Base-by-base conservation (phyloP, 2,888 invertebrate species). In the Muschampia plurimacula region DNA sequence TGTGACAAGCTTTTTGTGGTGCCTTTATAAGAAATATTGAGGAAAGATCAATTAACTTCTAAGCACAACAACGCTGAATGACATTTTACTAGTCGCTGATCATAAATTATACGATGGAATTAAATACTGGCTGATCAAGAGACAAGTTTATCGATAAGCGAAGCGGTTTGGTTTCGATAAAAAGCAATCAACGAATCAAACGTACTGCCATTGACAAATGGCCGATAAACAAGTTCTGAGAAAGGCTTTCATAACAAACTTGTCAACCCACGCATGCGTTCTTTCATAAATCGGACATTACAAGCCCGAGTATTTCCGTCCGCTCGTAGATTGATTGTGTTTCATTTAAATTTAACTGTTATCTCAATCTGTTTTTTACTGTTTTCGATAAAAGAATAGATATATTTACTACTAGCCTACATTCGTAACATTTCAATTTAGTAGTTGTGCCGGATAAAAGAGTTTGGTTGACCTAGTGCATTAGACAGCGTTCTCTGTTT, bases 221-320 rank as follows among this genome's bases (percentile, higher is more conserved):
- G 72, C 72, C 72, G 72, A 70, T 72, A 57, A 74, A 66, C 66
- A 60, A 28, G 68, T 57, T 68, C 44, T 59, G 67, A 71, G 74
- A 67, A 74, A 72, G 69, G 62, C 66, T 75, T 71, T 73, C 73
- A 62, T 74, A 70, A 74, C 74, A 65, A 72, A 52, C 74, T 74
- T 64, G 66, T 69, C 66, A 65, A 69, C 62, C 64, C 62, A 72
- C 73, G 63, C 63, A 52, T 13, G 15, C 39, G 57, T 9, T 49
- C 69, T 69, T 69, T 67, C 62, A 41, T 64, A 63, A 59, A 74
- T 49, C 49, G 39, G 28, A 46, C 65, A 12, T 64, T 39, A 28
- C 36, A 70, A 41, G 44, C 22, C 13, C 59, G 59, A 57, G 59
- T 36, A 59, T 70, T 41, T 66, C 66, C 52, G 66, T 59, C 22